Evolutionary conservation across 1,140 invertebrate species (phyloP).

Genomic region (Stegodyphus dumicola): DNA sequence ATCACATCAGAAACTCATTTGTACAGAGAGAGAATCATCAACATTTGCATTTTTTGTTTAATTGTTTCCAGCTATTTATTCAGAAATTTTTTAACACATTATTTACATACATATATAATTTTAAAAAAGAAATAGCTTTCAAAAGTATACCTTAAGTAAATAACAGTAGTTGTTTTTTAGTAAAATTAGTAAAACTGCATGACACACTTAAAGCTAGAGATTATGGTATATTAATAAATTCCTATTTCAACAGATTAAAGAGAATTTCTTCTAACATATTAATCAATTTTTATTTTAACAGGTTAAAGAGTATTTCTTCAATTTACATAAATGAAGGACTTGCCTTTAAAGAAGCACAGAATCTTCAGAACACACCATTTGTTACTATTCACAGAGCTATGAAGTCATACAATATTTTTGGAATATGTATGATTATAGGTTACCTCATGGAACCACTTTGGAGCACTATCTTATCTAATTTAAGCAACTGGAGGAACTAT

Average conservation of each 20-base stretch:
- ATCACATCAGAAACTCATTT: too few species aligned
- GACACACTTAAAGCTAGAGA: too few species aligned
- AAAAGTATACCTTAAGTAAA: too few species aligned
- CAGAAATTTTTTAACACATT: too few species aligned
- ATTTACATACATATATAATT: too few species aligned
- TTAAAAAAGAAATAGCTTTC: too few species aligned
- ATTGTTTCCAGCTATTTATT: too few species aligned
- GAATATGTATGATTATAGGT: slow-evolving; percentile 51
- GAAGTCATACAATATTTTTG: slow-evolving; percentile 39
- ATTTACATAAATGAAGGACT: slow-evolving; percentile 37
- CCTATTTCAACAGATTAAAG: slow-evolving; percentile 20
- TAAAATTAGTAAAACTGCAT: too few species aligned
- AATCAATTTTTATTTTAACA: not conserved
- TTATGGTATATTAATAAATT: too few species aligned
- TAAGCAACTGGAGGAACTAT: slow-evolving; percentile 34
- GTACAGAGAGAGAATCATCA: too few species aligned
- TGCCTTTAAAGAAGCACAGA: slow-evolving; percentile 30
- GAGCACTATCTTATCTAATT: not conserved
- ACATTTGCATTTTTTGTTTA: too few species aligned
- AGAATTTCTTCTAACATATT: not conserved
- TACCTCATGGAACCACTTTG: slow-evolving; percentile 1
- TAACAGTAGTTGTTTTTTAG: too few species aligned
- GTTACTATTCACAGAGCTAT: slow-evolving; percentile 17
- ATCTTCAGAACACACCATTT: slow-evolving; percentile 24
- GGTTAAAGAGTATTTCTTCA: slow-evolving; percentile 28